phyloP scores from a whole-genome alignment of 2,797 vertebrate species.

The Phrynocephalus guinanensis region DNA sequence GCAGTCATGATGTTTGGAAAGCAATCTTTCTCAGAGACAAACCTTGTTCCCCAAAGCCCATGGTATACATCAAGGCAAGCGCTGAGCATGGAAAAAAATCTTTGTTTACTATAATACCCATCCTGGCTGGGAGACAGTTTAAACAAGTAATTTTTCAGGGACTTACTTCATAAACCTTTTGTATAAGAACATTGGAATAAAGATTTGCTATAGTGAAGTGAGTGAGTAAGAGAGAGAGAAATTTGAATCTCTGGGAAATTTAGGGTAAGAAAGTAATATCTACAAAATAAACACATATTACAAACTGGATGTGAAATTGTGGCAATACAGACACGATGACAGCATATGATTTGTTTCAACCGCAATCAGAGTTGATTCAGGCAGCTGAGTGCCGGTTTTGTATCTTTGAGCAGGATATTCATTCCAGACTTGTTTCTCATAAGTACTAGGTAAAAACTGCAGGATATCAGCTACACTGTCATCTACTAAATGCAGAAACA shows the following conservation, averaged over 20 bases:
- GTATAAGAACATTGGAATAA: not conserved
- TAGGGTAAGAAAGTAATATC: not conserved
- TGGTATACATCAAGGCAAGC: not conserved
- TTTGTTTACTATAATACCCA: no score
- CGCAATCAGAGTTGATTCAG: not conserved
- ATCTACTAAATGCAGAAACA: not conserved
- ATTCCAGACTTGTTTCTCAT: slow-evolving; percentile 7
- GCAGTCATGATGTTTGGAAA: not conserved
- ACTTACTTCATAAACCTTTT: not conserved
- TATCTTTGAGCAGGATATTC: not conserved
- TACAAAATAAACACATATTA: not conserved
- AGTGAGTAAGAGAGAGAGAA: no score
- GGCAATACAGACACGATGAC: not conserved
- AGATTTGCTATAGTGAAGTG: not conserved
- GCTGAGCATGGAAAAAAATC: no score
- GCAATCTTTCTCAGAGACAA: not conserved
- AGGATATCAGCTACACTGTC: not conserved
- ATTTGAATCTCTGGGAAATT: not conserved
- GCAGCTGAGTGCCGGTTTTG: not conserved
- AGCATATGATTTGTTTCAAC: not conserved
- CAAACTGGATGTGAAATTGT: not conserved
- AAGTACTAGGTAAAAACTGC: not conserved
- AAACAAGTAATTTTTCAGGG: not conserved
- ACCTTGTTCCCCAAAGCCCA: not conserved
- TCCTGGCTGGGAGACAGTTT: no score